A percentile compares a stretch with the other conserved stretches of the same genome.
Conservation (phyloP, 2,797 vertebrate genomes). For the Ctenopoma multispine region DNA sequence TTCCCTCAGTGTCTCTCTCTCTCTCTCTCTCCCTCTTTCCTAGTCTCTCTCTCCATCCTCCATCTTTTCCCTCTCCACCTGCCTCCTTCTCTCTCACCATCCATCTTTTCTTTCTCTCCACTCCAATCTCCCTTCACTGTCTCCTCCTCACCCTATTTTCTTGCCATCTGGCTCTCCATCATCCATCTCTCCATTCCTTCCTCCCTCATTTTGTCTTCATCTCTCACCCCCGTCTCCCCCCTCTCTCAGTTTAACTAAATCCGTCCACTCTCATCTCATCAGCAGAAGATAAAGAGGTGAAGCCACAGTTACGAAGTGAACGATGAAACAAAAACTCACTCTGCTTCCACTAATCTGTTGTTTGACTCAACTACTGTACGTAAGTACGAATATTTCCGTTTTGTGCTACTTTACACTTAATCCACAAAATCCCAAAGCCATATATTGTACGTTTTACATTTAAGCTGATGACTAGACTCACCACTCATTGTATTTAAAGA, state of each 20-base stretch:
- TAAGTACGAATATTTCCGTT: background rate
- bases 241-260: slow-evolving; percentile 49
- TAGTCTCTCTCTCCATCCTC: background rate
- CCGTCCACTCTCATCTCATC: slow-evolving; percentile 67
- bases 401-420: background rate
- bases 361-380: background rate
- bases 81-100: background rate
- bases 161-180: background rate
- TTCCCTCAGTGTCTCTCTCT: background rate
- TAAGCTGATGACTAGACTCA: background rate
- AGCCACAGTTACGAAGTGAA: slow-evolving; percentile 25
- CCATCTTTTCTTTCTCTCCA: background rate
- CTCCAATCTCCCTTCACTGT: background rate
- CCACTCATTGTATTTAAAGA: background rate
- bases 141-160: background rate
- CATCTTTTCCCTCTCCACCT: background rate
- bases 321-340: slow-evolving; percentile 1
- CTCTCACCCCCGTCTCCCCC: background rate
- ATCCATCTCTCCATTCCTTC: background rate
- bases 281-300: slow-evolving; percentile 46
- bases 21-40: slow-evolving; percentile 1
- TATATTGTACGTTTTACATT: background rate
- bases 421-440: background rate
- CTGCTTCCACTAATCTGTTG: background rate
- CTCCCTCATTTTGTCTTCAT: background rate